phyloP scores from a whole-genome alignment of 2,888 invertebrate species.

The Parnassius mnemosyne region DNA sequence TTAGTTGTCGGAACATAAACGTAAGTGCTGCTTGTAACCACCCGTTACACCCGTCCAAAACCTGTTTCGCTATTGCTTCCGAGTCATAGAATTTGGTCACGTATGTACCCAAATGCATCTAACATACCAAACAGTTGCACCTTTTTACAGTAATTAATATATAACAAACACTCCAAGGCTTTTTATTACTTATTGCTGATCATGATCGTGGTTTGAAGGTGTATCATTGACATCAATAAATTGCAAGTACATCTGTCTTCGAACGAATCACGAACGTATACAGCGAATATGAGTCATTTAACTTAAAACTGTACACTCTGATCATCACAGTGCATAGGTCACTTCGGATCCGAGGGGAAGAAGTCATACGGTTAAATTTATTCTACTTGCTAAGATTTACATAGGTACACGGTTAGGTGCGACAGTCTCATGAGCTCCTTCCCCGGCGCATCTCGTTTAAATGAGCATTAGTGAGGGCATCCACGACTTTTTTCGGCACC shows the following conservation, averaged over 20 bases:
- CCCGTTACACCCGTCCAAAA: neutral
- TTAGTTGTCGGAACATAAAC: neutral
- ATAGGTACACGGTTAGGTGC: slow-evolving; percentile 16
- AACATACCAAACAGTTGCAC: neutral
- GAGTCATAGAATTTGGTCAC: neutral
- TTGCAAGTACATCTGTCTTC: neutral
- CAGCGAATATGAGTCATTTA: slow-evolving; percentile 4
- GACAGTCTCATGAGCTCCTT: neutral
- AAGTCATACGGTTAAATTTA: neutral
- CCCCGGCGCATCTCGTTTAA: slow-evolving; percentile 8
- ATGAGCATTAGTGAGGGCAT: no score
- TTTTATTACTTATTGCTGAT: neutral
- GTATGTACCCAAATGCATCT: no score
- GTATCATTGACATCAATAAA: slow-evolving; percentile 13
- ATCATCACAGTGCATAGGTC: neutral
- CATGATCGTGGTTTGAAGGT: neutral
- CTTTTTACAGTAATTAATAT: neutral
- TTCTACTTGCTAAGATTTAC: slow-evolving; percentile 21
- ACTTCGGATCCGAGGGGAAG: slow-evolving; percentile 1
- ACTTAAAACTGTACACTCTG: slow-evolving; percentile 16
- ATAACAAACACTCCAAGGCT: neutral
- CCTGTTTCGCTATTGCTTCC: neutral
- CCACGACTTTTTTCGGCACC: no score
- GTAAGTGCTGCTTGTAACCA: neutral
- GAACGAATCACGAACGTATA: slow-evolving; percentile 11